These are phyloP conservation scores for Perizoma flavofasciatum DNA, from an alignment of 2,888 invertebrate genomes.

Conservation along the genomic window DNA sequence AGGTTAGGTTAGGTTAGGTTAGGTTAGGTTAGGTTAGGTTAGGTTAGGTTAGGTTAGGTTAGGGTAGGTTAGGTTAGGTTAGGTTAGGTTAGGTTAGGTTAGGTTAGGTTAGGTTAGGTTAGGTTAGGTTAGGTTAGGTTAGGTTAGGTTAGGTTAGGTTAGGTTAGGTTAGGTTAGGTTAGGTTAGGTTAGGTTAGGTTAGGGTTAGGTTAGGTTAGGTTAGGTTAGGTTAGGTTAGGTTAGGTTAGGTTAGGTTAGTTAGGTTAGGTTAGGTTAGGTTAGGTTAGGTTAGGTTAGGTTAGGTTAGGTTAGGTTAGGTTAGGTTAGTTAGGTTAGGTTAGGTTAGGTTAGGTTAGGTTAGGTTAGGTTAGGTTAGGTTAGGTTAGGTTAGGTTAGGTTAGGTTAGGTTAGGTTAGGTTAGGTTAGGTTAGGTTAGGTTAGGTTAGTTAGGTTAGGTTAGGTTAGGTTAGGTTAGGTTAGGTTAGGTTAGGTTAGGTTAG, in stretches of 20 bases:
- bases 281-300: constrained; percentile 32
- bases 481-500: constrained; percentile 33
- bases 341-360: constrained; percentile 32
- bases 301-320: constrained; percentile 31
- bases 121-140: constrained; percentile 37
- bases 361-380: constrained; percentile 32
- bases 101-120: constrained; percentile 38
- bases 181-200: constrained; percentile 40
- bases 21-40: constrained; percentile 38
- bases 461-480: constrained; percentile 39
- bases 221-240: constrained; percentile 41
- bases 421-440: constrained; percentile 40
- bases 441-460: constrained; percentile 39
- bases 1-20: constrained; percentile 34
- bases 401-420: constrained; percentile 39
- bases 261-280: constrained; percentile 40
- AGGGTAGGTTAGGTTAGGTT: constrained; percentile 39
- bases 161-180: constrained; percentile 38
- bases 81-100: constrained; percentile 38
- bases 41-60: constrained; percentile 39
- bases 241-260: constrained; percentile 40
- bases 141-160: constrained; percentile 37
- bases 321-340: constrained; percentile 34
- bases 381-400: constrained; percentile 36
- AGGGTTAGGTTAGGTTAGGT: constrained; percentile 42